Evolutionary conservation across 2,888 invertebrate species (phyloP).

Genomic region (Elegia similella): DNA sequence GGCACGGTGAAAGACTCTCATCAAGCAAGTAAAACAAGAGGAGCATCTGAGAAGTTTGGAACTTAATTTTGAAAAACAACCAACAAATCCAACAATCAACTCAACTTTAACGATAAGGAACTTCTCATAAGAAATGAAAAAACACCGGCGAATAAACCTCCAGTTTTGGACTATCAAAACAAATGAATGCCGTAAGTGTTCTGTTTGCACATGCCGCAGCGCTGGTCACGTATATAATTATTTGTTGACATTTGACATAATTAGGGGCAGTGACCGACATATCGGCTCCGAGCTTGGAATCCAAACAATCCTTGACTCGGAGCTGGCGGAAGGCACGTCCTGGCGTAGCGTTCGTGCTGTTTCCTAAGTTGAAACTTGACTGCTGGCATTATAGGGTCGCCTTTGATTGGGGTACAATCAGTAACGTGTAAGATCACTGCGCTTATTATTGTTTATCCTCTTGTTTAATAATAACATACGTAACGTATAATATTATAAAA

Average conservation of each 20-base stretch:
- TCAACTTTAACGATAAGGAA: no score
- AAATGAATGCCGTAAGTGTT: conserved; percentile 12
- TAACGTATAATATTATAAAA: no score
- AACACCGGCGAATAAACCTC: conserved; percentile 10
- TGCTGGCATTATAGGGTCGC: not conserved
- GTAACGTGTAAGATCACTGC: not conserved
- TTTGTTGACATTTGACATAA: conserved; percentile 21
- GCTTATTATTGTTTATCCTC: no score
- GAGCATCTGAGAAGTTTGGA: no score
- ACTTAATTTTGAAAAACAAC: no score
- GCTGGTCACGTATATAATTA: conserved; percentile 16
- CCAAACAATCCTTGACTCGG: conserved; percentile 53
- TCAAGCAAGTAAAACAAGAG: no score
- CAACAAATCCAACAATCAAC: no score
- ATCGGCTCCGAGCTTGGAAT: conserved; percentile 35
- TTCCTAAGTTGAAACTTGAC: conserved; percentile 9
- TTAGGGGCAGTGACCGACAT: conserved; percentile 47
- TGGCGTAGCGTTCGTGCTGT: conserved; percentile 39
- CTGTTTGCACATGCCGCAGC: conserved; percentile 14
- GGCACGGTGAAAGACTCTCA: no score
- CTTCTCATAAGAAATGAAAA: no score
- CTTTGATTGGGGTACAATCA: not conserved
- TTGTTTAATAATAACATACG: no score
- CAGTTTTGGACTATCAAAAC: conserved; percentile 1
- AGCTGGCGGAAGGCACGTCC: conserved; percentile 68